A percentile compares a stretch with the other conserved stretches of the same genome.
Evolutionary conservation across 1,140 invertebrate genomes (phyloP).

Genomic region (Hylaeus volcanicus): DNA sequence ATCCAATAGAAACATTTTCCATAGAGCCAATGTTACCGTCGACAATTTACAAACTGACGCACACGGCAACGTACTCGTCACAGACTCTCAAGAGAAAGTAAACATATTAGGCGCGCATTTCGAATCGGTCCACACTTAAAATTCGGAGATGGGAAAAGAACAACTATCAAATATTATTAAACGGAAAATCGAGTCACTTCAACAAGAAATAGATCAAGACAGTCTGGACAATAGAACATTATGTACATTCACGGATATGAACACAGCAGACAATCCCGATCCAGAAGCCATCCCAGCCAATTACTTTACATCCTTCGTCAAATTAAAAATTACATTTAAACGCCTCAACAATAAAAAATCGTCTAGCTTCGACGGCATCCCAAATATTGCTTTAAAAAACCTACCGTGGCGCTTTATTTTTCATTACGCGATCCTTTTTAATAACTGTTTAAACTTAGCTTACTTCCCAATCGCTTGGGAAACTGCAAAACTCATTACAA

Average conservation of each 20-base stretch:
- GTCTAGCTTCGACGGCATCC: background rate
- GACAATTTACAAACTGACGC: background rate
- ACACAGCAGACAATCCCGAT: background rate
- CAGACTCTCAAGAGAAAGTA: background rate
- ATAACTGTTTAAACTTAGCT: slow-evolving; percentile 10
- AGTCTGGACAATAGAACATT: background rate
- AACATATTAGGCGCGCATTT: slow-evolving; percentile 1
- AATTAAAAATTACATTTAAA: slow-evolving; percentile 1
- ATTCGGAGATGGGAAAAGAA: background rate
- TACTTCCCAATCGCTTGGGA: slow-evolving; percentile 4
- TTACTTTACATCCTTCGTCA: background rate
- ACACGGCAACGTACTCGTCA: background rate
- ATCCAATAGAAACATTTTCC: background rate
- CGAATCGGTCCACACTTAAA: slow-evolving; percentile 3
- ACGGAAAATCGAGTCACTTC: background rate
- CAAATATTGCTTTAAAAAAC: slow-evolving; percentile 17
- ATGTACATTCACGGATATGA: background rate
- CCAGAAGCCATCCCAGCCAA: background rate
- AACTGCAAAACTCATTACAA: background rate
- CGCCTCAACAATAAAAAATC: slow-evolving; percentile 29
- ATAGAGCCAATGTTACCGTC: background rate
- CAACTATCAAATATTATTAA: background rate
- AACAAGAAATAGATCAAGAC: background rate
- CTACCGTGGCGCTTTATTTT: background rate
- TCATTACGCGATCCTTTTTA: slow-evolving; percentile 12